phyloP scores from a whole-genome alignment of 2,113 vertebrate species.

The Porphyrio hochstetteri region DNA sequence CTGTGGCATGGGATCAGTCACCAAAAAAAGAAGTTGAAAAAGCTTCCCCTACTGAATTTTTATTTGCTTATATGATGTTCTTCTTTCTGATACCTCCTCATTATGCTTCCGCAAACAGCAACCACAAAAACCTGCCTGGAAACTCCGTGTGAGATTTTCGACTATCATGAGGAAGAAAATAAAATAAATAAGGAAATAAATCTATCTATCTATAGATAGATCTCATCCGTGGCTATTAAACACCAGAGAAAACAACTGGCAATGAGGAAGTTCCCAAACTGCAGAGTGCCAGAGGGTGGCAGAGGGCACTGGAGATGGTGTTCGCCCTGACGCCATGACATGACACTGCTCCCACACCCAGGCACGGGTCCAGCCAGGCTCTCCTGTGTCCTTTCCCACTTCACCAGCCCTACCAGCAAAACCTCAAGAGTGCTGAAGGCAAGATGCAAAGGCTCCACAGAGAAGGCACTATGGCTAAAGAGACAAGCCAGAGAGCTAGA shows the following conservation, averaged over 20 bases:
- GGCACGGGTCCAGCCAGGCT: rapidly evolving
- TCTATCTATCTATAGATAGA: neutral
- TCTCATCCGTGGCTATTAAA: neutral
- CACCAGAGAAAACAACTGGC: neutral
- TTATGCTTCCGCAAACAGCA: neutral
- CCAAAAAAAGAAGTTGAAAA: neutral
- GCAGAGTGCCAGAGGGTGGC: neutral
- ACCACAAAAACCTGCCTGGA: neutral
- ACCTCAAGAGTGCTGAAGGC: neutral
- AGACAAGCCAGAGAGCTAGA: neutral
- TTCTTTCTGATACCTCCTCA: neutral
- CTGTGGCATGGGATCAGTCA: neutral
- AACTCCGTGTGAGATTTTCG: neutral
- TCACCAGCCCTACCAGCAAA: neutral
- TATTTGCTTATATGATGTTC: neutral
- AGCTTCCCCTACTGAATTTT: neutral
- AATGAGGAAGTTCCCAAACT: neutral
- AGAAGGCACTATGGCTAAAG: neutral
- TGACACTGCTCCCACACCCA: neutral
- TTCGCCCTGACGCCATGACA: neutral
- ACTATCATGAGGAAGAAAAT: neutral
- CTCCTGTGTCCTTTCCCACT: neutral
- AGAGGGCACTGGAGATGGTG: neutral
- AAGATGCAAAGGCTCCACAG: neutral
- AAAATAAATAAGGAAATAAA: neutral